Evolutionary conservation across 2,797 vertebrate genomes (phyloP), one percentile per base, ranked within the genome.

Genomic region (Poecilia velifera): DNA sequence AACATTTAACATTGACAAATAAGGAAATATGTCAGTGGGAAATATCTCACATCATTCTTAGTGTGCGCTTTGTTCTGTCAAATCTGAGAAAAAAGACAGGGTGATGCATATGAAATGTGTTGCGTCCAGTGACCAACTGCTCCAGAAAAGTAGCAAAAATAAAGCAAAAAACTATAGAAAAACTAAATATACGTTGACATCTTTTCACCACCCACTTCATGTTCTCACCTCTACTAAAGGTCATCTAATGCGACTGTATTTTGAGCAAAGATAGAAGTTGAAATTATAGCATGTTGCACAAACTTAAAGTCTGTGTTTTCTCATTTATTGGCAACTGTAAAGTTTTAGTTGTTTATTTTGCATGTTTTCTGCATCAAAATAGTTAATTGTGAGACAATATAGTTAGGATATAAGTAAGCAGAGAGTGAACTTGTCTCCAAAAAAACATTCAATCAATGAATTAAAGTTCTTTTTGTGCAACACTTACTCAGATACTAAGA

Each of bases 191-290:
- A 49, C 55, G 18, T 62, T 31, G 20, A 39, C 55, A 77, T 72
- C 49, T 77, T 86, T 81, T 76, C 64, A 45, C 47, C 72, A 76
- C 16, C 18, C 46, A 62, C 68, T 25, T 74, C 18, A 36, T 57
- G 9, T 55, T 45, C 49, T 79, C 66, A 71, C 64, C n/a, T 36
- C 6, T 57, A 80, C 76, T 71, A 81, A 74, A 86, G 28, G 43
- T 83, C 13, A 72, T 82, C 68, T 77, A 55, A 28, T 84, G 85
- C 55, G 68, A 82, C 72, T 84, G 55, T 73, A 34, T 80, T 84
- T 57, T 72, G 16, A 64, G 6, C 59, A 64, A 34, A 34, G 1
- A 14, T 76, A 88, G 74, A 84, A 92, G 89, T 77, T 76, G 82
- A 80, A 46, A 85, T 68, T 49, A 62, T 25, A 20, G 46, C 62